Percentiles rank a stretch among this genome's conserved stretches.
Evolutionary conservation across 2,797 vertebrate species (phyloP).

Genomic region (Xyrichtys novacula): DNA sequence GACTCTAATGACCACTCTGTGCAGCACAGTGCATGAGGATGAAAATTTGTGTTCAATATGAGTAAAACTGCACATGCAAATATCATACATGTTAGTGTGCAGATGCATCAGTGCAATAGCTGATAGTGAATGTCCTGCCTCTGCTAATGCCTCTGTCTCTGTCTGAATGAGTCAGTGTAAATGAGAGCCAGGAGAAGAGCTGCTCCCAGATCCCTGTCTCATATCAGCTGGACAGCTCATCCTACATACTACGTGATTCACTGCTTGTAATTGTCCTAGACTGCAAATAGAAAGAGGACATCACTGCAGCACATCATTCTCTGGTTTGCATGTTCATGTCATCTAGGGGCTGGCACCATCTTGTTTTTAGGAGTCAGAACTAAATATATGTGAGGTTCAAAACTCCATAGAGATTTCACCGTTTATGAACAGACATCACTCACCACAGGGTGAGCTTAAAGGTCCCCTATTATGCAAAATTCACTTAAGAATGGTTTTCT

Average conservation of each 20-base stretch:
- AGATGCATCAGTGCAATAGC: constrained; percentile 15
- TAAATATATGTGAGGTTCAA: too few species aligned
- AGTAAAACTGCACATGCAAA: constrained; percentile 26
- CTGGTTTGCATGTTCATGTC: too few species aligned
- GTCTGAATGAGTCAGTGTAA: constrained; percentile 34
- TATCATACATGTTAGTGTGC: background rate
- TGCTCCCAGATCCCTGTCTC: constrained; percentile 18
- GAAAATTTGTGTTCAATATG: background rate
- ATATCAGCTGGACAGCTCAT: constrained; percentile 11
- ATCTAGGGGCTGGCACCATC: too few species aligned
- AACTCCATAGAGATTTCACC: too few species aligned
- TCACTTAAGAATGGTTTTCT: too few species aligned
- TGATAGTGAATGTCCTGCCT: constrained; percentile 3
- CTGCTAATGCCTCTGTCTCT: constrained; percentile 31
- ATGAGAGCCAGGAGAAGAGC: constrained; percentile 18
- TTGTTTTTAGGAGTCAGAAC: too few species aligned
- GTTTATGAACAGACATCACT: too few species aligned
- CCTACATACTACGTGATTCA: constrained; percentile 24
- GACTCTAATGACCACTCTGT: background rate
- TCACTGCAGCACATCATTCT: too few species aligned
- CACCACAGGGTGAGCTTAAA: too few species aligned
- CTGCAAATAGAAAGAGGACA: too few species aligned
- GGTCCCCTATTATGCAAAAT: too few species aligned
- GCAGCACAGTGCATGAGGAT: background rate
- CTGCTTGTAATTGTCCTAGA: background rate